Conservation (phyloP, 1,140 invertebrate genomes). For the Hydropsyche tenuis region DNA sequence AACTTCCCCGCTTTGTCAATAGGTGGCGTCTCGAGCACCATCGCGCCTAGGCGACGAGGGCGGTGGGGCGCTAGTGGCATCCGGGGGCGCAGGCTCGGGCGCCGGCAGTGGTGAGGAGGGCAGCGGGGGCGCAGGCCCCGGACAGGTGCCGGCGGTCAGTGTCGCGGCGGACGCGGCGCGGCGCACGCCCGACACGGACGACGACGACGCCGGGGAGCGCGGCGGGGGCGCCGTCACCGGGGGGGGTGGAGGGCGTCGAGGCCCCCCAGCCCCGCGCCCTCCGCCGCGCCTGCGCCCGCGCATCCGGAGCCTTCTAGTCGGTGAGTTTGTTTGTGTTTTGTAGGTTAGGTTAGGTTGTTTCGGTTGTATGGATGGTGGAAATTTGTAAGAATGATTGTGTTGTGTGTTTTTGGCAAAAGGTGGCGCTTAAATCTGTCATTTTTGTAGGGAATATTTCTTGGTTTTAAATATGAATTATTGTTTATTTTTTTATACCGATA, state of each 20-base stretch:
- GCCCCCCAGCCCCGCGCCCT: conserved; percentile 56
- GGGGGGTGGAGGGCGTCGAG: conserved; percentile 58
- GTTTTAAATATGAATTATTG: no score
- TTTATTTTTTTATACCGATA: no score
- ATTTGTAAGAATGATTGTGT: no score
- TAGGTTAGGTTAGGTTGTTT: no score
- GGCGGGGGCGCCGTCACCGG: conserved; percentile 54
- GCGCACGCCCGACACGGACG: conserved; percentile 54
- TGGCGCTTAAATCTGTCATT: no score
- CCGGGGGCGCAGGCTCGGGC: conserved; percentile 52
- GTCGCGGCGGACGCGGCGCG: conserved; percentile 61
- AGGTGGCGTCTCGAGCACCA: conserved; percentile 54
- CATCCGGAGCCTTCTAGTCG: conserved; percentile 53
- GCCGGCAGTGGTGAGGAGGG: conserved; percentile 50
- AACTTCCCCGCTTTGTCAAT: not conserved
- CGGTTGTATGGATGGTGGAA: no score
- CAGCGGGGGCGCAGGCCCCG: conserved; percentile 48
- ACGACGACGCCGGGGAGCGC: conserved; percentile 55
- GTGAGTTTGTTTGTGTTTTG: conserved; percentile 32
- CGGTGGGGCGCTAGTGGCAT: conserved; percentile 49
- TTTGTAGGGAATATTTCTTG: no score
- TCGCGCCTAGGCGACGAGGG: conserved; percentile 51
- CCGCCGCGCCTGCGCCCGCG: conserved; percentile 43
- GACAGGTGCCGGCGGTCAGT: conserved; percentile 53
- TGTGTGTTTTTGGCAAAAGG: no score